These are phyloP conservation scores for Martes flavigula DNA, from an alignment of 2,797 vertebrate genomes.

Conservation along the genomic window DNA sequence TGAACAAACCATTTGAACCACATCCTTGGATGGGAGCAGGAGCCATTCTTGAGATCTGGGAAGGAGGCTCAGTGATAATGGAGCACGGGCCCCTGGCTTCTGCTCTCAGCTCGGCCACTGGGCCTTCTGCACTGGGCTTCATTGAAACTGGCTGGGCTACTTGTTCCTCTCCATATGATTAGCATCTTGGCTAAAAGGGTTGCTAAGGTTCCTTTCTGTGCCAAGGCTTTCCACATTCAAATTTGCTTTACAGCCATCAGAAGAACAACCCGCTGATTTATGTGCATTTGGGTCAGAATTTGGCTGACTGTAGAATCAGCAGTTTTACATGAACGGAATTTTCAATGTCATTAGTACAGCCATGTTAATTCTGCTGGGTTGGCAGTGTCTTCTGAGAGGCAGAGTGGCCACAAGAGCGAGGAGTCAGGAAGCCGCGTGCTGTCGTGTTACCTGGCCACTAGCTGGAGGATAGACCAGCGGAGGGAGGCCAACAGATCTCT, in stretches of 20 bases:
- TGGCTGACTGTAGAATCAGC: slow-evolving; percentile 57
- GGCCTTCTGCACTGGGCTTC: neutral
- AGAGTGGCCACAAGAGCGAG: neutral
- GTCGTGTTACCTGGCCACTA: neutral
- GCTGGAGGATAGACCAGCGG: neutral
- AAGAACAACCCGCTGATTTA: slow-evolving; percentile 43
- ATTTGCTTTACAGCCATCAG: neutral
- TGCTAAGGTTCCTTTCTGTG: neutral
- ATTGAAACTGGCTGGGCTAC: neutral
- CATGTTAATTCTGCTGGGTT: slow-evolving; percentile 58
- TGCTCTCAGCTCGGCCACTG: neutral
- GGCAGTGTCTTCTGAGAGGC: slow-evolving; percentile 33
- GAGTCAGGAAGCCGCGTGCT: neutral
- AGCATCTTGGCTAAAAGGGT: neutral
- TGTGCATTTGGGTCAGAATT: slow-evolving; percentile 59
- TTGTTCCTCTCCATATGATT: neutral
- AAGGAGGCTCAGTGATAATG: neutral
- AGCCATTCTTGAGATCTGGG: neutral
- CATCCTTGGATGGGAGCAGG: neutral
- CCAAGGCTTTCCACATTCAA: neutral
- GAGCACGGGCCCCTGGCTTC: neutral
- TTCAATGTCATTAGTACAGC: slow-evolving; percentile 54
- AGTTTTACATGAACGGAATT: slow-evolving; percentile 61
- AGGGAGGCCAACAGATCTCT: neutral
- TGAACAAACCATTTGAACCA: neutral